Percentiles rank a stretch among this genome's conserved stretches.
These are phyloP conservation scores for Hyalella azteca DNA, from an alignment of 2,888 invertebrate species.

Conservation along the genomic window DNA sequence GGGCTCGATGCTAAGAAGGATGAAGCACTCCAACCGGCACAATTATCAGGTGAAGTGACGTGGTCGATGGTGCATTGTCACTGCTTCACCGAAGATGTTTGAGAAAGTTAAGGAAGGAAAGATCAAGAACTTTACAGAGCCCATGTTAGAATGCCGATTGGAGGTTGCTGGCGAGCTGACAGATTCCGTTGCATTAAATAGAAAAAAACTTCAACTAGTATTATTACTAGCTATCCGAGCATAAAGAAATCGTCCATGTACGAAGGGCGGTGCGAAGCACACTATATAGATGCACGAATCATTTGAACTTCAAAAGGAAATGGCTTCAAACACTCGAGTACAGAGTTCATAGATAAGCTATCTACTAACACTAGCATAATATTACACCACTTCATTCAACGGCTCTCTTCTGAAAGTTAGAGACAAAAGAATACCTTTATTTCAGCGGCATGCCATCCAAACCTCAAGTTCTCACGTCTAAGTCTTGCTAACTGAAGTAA, in stretches of 20 bases:
- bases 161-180: conserved; percentile 29
- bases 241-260: not conserved
- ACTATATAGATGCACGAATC: conserved; percentile 13
- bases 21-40: conserved; percentile 16
- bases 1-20: not conserved
- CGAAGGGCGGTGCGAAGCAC: conserved; percentile 5
- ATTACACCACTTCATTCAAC: not conserved
- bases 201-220: conserved; percentile 8
- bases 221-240: not conserved
- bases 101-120: not conserved
- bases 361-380: conserved; percentile 3
- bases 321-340: not conserved
- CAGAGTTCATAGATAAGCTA: conserved; percentile 15
- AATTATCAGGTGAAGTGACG: not conserved
- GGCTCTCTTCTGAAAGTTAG: not conserved
- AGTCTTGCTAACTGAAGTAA: too few species aligned
- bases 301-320: conserved; percentile 16
- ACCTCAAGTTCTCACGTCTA: too few species aligned
- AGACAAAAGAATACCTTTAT: not conserved
- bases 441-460: too few species aligned
- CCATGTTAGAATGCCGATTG: not conserved
- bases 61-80: not conserved
- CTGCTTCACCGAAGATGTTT: not conserved
- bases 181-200: conserved; percentile 4
- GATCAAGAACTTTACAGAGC: conserved; percentile 3